A percentile compares a stretch with the other conserved stretches of the same genome.
phyloP scores from a whole-genome alignment of 2,888 invertebrate genomes.

The Disparrhopalites patrizii region DNA sequence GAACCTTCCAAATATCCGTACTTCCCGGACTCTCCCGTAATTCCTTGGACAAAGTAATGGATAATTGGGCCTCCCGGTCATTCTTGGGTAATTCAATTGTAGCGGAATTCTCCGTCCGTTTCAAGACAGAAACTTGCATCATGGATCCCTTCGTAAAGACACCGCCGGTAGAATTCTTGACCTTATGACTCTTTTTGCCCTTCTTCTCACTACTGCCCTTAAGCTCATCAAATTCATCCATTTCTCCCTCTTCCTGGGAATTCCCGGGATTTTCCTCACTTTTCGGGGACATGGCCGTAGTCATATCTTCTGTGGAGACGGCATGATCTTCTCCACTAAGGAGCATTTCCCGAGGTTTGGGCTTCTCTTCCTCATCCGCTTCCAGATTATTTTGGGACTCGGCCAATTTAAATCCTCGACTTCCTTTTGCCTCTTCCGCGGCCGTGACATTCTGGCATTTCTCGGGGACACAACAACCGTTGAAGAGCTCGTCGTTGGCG shows the following conservation, averaged over 20 bases:
- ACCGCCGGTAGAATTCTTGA: not conserved
- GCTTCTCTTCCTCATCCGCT: constrained; percentile 35
- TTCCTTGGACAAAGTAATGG: constrained; percentile 42
- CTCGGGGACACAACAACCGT: constrained; percentile 47
- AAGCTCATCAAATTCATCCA: no score
- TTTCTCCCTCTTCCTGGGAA: not conserved
- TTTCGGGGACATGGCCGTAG: not conserved
- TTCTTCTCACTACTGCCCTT: not conserved
- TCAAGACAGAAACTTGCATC: constrained; percentile 38
- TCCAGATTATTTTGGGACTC: constrained; percentile 45
- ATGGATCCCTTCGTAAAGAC: not conserved
- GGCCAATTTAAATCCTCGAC: constrained; percentile 43
- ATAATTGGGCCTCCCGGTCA: constrained; percentile 42
- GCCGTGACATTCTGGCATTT: constrained; percentile 42
- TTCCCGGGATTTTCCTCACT: not conserved
- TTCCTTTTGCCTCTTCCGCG: constrained; percentile 37
- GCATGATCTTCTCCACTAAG: constrained; percentile 18
- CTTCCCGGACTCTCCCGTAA: constrained; percentile 33
- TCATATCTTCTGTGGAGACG: not conserved
- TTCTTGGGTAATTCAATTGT: constrained; percentile 42
- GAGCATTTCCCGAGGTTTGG: constrained; percentile 27
- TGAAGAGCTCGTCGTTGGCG: constrained; percentile 40
- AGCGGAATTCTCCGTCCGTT: constrained; percentile 43
- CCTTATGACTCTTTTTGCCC: not conserved
- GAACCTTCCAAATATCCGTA: constrained; percentile 41